Evolutionary conservation across 2,113 vertebrate genomes (phyloP).

Genomic region (Oreochromis spilurus): DNA sequence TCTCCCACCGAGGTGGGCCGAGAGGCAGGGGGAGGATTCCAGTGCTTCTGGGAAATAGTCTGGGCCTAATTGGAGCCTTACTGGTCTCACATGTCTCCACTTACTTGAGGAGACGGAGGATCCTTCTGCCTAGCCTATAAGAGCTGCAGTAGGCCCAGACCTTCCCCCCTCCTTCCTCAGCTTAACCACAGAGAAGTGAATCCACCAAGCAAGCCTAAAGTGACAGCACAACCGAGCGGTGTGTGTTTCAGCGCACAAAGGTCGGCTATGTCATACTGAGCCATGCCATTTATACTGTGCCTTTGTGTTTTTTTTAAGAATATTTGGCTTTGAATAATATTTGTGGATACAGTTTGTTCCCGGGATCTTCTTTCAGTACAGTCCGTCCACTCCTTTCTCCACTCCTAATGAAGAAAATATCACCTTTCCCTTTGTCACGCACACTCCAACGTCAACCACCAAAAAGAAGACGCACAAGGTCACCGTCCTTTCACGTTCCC

Average conservation of each 20-base stretch:
- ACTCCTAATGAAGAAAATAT: background rate
- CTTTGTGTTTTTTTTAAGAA: background rate
- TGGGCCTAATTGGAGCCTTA: conserved; percentile 64
- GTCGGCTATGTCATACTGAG: background rate
- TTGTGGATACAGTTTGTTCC: conserved; percentile 1
- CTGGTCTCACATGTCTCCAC: conserved; percentile 68
- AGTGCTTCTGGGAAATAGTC: conserved; percentile 65
- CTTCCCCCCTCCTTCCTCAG: conserved; percentile 26
- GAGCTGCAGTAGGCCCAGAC: conserved; percentile 16
- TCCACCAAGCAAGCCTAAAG: background rate
- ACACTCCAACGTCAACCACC: background rate
- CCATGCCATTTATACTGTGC: background rate
- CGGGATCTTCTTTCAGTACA: background rate
- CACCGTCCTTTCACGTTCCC: background rate
- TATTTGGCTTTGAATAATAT: background rate
- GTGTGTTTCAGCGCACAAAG: background rate
- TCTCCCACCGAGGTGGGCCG: conserved; percentile 25
- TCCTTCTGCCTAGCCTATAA: conserved; percentile 29
- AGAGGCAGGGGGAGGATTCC: conserved; percentile 49
- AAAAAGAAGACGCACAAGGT: background rate
- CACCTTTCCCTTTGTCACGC: background rate
- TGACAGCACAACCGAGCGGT: background rate
- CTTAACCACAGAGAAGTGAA: conserved; percentile 31
- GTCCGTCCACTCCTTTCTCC: background rate
- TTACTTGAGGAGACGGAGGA: conserved; percentile 59